Conservation (phyloP, 2,113 vertebrate species). For the Dryoscopus gambensis region DNA sequence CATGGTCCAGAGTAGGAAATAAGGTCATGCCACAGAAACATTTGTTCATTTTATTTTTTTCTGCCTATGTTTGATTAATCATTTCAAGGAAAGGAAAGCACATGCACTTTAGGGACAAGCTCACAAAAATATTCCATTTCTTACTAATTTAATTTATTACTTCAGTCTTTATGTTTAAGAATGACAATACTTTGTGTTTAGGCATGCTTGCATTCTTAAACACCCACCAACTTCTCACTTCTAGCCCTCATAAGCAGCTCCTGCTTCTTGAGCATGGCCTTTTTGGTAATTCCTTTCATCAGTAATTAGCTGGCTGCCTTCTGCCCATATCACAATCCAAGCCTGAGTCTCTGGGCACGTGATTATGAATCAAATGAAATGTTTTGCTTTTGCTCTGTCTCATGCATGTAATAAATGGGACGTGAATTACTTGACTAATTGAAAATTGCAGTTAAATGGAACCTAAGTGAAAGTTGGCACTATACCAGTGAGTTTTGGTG, state of each 20-base stretch:
- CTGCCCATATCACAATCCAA: background rate
- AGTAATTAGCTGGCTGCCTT: background rate
- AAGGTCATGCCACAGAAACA: background rate
- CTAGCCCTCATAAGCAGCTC: background rate
- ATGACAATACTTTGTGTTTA: background rate
- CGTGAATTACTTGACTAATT: background rate
- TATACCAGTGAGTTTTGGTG: background rate
- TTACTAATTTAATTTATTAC: background rate
- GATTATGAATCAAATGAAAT: background rate
- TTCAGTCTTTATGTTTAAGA: background rate
- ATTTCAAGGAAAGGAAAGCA: background rate
- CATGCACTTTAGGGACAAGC: background rate
- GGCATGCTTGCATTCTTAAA: background rate
- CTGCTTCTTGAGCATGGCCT: background rate
- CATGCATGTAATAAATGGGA: background rate
- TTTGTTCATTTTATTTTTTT: background rate
- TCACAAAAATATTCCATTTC: background rate
- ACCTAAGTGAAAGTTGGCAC: background rate
- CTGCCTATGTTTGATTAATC: background rate
- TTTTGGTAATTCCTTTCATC: background rate
- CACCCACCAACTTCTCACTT: background rate
- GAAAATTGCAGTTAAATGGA: background rate
- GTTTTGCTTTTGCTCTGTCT: background rate
- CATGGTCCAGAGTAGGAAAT: background rate
- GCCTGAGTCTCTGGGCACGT: fast-evolving